Conservation (phyloP, 1,140 invertebrate genomes). For the Eriosoma lanigerum region DNA sequence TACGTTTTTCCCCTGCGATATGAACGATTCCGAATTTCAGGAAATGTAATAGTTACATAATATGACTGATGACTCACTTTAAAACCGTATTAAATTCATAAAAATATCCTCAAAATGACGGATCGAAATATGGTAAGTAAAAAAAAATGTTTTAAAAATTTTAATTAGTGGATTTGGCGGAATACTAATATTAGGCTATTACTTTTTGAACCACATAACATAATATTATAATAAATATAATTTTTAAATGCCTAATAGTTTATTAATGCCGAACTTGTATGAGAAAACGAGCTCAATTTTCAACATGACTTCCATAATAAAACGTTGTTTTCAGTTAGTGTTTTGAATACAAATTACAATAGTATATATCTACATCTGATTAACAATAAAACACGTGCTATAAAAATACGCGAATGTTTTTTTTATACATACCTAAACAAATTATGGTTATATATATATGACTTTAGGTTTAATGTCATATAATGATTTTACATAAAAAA, state of each 20-base stretch:
- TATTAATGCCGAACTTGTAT: neutral
- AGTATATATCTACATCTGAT: neutral
- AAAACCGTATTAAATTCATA: neutral
- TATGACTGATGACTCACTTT: neutral
- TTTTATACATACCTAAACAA: slow-evolving; percentile 1
- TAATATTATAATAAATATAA: too few species aligned
- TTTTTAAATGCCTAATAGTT: neutral
- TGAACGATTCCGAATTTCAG: neutral
- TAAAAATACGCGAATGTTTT: neutral
- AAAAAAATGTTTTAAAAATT: neutral
- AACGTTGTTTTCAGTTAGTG: neutral
- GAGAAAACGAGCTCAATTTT: neutral
- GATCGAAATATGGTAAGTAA: neutral
- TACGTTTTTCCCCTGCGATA: neutral
- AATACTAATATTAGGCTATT: too few species aligned
- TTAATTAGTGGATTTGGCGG: neutral
- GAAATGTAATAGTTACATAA: neutral
- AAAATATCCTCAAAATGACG: neutral
- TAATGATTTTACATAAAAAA: neutral
- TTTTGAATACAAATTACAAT: neutral
- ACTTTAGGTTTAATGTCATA: neutral
- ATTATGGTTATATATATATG: neutral
- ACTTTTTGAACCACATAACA: neutral
- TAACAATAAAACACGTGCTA: neutral
- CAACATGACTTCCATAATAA: neutral